Percentiles rank a stretch among this genome's conserved stretches.
Evolutionary conservation across 1,140 invertebrate genomes (phyloP).

Genomic region (Orius insidiosus): DNA sequence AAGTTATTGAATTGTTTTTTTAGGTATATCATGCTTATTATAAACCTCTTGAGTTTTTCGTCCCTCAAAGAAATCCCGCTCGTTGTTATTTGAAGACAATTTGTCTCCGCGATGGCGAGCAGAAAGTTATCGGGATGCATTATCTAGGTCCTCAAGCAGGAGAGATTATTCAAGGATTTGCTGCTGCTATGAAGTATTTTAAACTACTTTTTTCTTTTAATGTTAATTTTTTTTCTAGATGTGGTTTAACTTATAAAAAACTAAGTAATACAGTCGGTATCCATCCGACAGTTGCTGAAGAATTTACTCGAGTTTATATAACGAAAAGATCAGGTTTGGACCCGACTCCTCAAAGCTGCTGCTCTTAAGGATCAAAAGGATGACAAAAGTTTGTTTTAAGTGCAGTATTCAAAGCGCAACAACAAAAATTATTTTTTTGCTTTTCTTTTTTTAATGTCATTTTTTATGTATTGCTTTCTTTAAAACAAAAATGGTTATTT

Average conservation of each 20-base stretch:
- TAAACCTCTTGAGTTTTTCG: constrained; percentile 87
- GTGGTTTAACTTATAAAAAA: constrained; percentile 74
- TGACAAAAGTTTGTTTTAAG: no score
- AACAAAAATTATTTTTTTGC: no score
- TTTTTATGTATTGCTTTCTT: no score
- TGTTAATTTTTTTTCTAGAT: constrained; percentile 32
- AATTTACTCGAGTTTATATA: constrained; percentile 60
- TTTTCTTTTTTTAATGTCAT: no score
- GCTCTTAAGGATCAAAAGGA: constrained; percentile 41
- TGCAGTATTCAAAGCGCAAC: no score
- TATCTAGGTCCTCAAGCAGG: constrained; percentile 90
- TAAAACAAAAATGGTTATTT: no score
- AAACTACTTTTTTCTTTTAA: constrained; percentile 24
- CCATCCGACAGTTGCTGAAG: constrained; percentile 90
- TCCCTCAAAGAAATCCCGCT: constrained; percentile 60
- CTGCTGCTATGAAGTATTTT: constrained; percentile 66
- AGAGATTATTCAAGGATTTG: constrained; percentile 94
- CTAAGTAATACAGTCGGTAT: constrained; percentile 87
- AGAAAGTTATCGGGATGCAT: constrained; percentile 84
- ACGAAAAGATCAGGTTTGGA: constrained; percentile 68
- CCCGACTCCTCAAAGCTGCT: constrained; percentile 67
- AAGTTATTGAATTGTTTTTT: constrained; percentile 9
- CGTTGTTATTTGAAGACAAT: constrained; percentile 71
- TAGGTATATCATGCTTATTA: constrained; percentile 81
- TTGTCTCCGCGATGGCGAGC: constrained; percentile 40